Evolutionary conservation across 2,888 invertebrate species (phyloP).

Genomic region (Itoplectis maculator): DNA sequence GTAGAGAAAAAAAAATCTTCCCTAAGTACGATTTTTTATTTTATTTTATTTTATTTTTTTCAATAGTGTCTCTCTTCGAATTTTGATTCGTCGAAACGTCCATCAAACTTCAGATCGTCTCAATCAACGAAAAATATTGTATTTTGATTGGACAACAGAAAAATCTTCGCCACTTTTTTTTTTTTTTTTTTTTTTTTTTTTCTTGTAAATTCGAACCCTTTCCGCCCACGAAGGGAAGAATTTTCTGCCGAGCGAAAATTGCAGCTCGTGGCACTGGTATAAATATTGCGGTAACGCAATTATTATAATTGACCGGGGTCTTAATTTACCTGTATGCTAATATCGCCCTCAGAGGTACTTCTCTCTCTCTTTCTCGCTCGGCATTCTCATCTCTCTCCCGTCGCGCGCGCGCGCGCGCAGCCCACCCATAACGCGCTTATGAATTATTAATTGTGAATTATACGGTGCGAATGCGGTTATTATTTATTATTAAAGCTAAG

Average conservation of each 20-base stretch:
- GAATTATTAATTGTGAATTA: slow-evolving; percentile 79
- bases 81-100: slow-evolving; percentile 16
- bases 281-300: slow-evolving; percentile 77
- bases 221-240: background rate
- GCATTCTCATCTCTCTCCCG: slow-evolving; percentile 46
- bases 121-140: background rate
- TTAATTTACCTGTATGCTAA: slow-evolving; percentile 77
- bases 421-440: slow-evolving; percentile 76
- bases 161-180: background rate
- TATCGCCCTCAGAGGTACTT: slow-evolving; percentile 56
- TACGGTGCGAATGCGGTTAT: slow-evolving; percentile 68
- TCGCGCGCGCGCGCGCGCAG: slow-evolving; percentile 51
- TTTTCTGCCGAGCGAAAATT: background rate
- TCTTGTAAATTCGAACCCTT: background rate
- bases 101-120: slow-evolving; percentile 7
- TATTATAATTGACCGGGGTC: slow-evolving; percentile 75
- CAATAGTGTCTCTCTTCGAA: too few species aligned
- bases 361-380: background rate
- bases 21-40: too few species aligned
- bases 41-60: too few species aligned
- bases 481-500: slow-evolving; percentile 76
- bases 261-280: slow-evolving; percentile 20
- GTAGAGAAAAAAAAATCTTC: too few species aligned
- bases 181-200: too few species aligned
- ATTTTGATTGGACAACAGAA: background rate